Evolutionary conservation across 2,888 invertebrate genomes (phyloP), one percentile per base, ranked within the genome.

Genomic region (Adelphocoris suturalis): DNA sequence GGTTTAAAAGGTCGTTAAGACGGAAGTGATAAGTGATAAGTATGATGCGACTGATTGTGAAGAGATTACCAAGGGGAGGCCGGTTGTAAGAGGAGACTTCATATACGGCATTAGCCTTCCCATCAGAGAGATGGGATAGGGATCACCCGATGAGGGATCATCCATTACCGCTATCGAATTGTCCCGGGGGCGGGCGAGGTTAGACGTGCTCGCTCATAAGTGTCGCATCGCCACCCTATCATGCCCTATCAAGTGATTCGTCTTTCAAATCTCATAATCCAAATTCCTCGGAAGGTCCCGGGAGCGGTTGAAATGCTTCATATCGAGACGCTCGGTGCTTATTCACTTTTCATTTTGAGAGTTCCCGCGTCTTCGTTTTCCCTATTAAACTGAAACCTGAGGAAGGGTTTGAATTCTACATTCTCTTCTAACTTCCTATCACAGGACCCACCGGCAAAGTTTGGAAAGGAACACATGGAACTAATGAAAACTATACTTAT

Each of bases 41-140:
- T 88, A 88, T 88, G 78, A 88, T 88, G 78, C 78, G 88, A 88
- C 78, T 88, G 88, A 88, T 88, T 88, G 88, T 88, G 88, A 88
- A 88, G 88, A 88, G 88, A 88, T 88, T 88, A 88, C 88, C 37
- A 80, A 78, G 57, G 88, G 37, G 37, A 37, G 37, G 88, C 28
- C 27, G 57, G 48, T 46, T 88, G 88, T 48, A 80, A 88, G 80
- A 47, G 52, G 88, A 88, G 78, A 88, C 88, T 88, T 88, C 88
- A 88, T 88, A 88, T 55, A 78, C 46, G 88, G 80, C 88, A 88
- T 88, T 88, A 88, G 88, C 76, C 88, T 88, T 52, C 78, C 88
- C 88, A 88, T 88, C 78, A 55, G 68, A 88, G 86, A 76, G 76
- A 47, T 82, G n/a, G 48, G 76, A 68, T 76, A 37, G 37, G 86